Base-by-base conservation (phyloP, 1,140 invertebrate genomes). In the Drosophila sechellia region DNA sequence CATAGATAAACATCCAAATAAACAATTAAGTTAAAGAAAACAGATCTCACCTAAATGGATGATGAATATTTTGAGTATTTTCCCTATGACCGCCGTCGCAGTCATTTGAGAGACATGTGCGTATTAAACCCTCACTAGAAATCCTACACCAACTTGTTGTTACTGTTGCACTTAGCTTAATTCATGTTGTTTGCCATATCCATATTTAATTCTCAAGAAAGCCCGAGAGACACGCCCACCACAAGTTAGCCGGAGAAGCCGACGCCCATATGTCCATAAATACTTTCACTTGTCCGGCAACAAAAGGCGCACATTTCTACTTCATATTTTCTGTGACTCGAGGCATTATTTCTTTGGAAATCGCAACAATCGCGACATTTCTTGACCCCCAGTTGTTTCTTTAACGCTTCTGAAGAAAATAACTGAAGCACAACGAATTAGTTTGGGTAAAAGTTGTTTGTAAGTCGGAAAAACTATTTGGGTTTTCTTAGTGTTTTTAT, bases 41-140 rank as follows among this genome's bases (percentile, higher is more conserved):
- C 15, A 40, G 43, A 54, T 50, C 35, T 43, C 27, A 49, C 57
- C 46, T 54, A 66, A 79, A 87, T 87, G 84, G 84, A 89, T 84
- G 84, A 87, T 89, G 84, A 87, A 71, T 87, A 87, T 73, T 89
- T 77, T 57, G 84, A 87, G 54, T 89, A 89, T 84, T 87, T 89
- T 77, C 84, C 84, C 12, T 89, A 87, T 89, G 84, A 89, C 79
- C 70, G 58, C 42, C 70, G 64, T 48, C 77, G 83, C 55, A 77
- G 84, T 87, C 84, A 87, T 87, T 71, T 87, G 79, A 89, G 79
- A 84, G 81, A 87, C 83, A 87, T 17, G 84, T 87, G 84, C 84
- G 84, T 87, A 87, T 87, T 42, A 15, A 40, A 45, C 56, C 42
- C 40, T 42, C 5, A n/a, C 11, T 48, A n/a, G 43, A 55, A 43